A percentile compares a stretch with the other conserved stretches of the same genome.
phyloP scores from a whole-genome alignment of 2,797 vertebrate genomes.

The Malacoctenus gilli region DNA sequence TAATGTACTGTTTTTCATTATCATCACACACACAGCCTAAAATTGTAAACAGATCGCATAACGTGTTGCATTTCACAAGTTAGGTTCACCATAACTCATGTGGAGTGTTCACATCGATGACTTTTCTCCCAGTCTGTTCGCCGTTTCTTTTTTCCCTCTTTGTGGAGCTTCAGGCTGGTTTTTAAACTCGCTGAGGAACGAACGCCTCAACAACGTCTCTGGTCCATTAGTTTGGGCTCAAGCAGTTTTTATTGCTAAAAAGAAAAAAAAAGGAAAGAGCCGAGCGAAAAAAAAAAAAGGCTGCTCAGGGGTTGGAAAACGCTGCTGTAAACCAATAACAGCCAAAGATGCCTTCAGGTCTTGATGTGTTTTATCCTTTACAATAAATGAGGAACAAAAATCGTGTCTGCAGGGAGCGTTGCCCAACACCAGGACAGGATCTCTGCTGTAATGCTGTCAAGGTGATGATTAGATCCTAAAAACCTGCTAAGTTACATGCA shows the following conservation, averaged over 20 bases:
- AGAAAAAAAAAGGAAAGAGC: conserved; percentile 28
- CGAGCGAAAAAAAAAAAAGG: conserved; percentile 21
- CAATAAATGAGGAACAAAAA: conserved; percentile 34
- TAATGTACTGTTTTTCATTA: conserved; percentile 14
- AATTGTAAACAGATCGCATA: no score
- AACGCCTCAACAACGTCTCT: conserved; percentile 12
- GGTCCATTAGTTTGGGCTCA: conserved; percentile 28
- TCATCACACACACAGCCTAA: neutral
- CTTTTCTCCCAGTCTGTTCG: conserved; percentile 3
- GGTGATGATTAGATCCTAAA: conserved; percentile 14
- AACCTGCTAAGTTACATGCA: neutral
- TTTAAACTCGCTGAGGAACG: conserved; percentile 8
- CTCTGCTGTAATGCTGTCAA: neutral
- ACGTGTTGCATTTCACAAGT: neutral
- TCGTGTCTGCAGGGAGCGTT: conserved; percentile 16
- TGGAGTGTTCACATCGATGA: conserved; percentile 12
- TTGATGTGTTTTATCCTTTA: no score
- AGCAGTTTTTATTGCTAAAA: conserved; percentile 11
- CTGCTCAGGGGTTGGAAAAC: conserved; percentile 39
- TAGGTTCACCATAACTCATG: neutral
- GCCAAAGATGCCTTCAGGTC: conserved; percentile 35
- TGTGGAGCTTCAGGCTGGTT: conserved; percentile 20
- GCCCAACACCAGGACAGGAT: neutral
- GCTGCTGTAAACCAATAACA: conserved; percentile 33
- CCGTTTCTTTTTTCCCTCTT: conserved; percentile 15